These are phyloP conservation scores for Melanotaenia boesemani DNA, from an alignment of 2,797 vertebrate genomes.

Conservation along the genomic window DNA sequence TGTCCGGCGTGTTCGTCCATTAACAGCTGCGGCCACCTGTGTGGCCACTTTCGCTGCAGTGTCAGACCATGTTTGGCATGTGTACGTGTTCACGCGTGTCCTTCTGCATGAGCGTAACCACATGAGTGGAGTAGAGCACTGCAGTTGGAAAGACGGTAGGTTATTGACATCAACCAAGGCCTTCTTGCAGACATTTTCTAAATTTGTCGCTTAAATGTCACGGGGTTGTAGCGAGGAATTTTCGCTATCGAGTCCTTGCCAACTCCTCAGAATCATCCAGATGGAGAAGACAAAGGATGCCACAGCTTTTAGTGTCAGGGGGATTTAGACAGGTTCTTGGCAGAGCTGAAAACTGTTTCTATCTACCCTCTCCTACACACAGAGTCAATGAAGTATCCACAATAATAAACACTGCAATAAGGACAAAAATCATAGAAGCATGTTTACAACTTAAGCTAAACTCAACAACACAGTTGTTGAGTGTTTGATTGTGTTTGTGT, in stretches of 20 bases:
- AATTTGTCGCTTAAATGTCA: slow-evolving; percentile 24
- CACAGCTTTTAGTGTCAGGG: slow-evolving; percentile 47
- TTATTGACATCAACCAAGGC: slow-evolving; percentile 58
- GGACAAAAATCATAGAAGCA: slow-evolving; percentile 43
- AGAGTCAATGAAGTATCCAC: slow-evolving; percentile 50
- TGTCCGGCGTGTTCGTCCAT: slow-evolving; percentile 61
- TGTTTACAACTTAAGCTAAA: slow-evolving; percentile 32
- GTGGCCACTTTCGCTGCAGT: slow-evolving; percentile 70
- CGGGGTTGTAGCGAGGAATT: slow-evolving; percentile 18
- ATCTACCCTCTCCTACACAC: background rate
- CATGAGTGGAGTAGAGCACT: slow-evolving; percentile 25
- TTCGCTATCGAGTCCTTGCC: slow-evolving; percentile 42
- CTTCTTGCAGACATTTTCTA: slow-evolving; percentile 25
- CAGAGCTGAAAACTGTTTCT: slow-evolving; percentile 40
- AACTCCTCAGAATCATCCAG: slow-evolving; percentile 44
- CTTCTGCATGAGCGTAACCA: slow-evolving; percentile 25
- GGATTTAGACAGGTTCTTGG: slow-evolving; percentile 62
- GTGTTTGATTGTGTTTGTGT: slow-evolving; percentile 39
- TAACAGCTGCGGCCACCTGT: slow-evolving; percentile 73
- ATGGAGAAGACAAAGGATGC: slow-evolving; percentile 60
- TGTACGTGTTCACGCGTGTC: slow-evolving; percentile 7
- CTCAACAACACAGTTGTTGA: slow-evolving; percentile 16
- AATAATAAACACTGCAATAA: slow-evolving; percentile 53
- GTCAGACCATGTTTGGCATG: slow-evolving; percentile 26
- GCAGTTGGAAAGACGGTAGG: slow-evolving; percentile 33